A percentile compares a stretch with the other conserved stretches of the same genome.
These are phyloP conservation scores for Glaucomys volans DNA, from an alignment of 2,113 vertebrate species.

Conservation along the genomic window DNA sequence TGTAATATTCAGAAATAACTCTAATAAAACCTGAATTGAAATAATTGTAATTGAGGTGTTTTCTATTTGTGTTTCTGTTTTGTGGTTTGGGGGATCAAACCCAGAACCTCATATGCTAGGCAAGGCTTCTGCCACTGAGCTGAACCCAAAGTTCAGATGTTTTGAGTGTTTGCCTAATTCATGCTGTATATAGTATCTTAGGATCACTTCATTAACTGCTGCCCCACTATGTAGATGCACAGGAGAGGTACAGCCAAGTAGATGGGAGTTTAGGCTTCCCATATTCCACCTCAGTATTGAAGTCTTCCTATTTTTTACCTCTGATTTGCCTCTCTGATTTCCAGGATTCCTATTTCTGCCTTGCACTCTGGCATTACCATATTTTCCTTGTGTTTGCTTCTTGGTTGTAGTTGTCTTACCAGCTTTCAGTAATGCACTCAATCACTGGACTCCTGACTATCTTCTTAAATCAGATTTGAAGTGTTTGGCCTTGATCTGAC, in stretches of 20 bases:
- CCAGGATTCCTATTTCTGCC: not conserved
- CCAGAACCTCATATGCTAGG: not conserved
- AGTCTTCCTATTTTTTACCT: not conserved
- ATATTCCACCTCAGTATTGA: not conserved
- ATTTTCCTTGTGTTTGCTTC: not conserved
- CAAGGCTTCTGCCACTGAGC: not conserved
- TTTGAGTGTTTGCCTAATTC: not conserved
- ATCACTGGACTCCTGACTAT: not conserved
- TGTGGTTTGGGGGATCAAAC: not conserved
- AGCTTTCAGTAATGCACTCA: not conserved
- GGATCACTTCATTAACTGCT: not conserved
- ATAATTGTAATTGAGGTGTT: not conserved
- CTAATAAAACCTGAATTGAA: conserved; percentile 72
- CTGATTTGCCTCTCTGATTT: not conserved
- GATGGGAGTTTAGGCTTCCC: not conserved
- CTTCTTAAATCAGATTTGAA: not conserved
- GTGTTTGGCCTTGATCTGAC: not conserved
- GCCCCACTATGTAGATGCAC: not conserved
- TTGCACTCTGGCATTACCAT: not conserved
- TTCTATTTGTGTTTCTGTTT: not conserved
- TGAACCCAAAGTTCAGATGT: not conserved
- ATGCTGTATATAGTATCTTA: not conserved
- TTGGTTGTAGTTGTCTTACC: not conserved
- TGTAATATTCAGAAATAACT: conserved; percentile 52
- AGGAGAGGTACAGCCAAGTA: not conserved